These are phyloP conservation scores for Rousettus leschenaultii DNA, from an alignment of 2,113 vertebrate genomes.

Conservation along the genomic window DNA sequence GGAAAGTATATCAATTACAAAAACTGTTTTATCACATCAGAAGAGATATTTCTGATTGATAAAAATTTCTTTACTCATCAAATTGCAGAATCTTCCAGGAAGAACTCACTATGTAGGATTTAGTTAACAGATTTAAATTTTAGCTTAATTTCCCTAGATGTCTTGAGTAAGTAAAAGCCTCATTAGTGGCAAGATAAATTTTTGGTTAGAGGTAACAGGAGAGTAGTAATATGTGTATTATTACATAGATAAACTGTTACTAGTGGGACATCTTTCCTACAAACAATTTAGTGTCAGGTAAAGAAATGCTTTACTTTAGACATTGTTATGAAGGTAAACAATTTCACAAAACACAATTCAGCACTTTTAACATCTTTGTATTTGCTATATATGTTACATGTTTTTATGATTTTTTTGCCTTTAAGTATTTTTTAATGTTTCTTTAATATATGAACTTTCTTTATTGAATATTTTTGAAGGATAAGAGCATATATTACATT, in stretches of 20 bases:
- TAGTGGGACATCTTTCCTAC: neutral
- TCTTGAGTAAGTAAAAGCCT: neutral
- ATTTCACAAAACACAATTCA: neutral
- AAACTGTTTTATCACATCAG: neutral
- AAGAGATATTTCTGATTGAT: neutral
- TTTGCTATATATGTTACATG: neutral
- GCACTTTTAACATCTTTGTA: neutral
- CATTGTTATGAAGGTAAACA: neutral
- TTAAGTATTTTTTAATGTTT: neutral
- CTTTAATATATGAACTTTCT: neutral
- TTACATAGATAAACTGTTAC: neutral
- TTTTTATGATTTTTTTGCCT: neutral
- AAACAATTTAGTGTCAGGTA: neutral
- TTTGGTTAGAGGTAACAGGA: neutral
- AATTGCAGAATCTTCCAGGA: neutral
- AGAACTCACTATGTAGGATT: neutral
- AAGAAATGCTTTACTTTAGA: neutral
- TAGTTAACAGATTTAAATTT: neutral
- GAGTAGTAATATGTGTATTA: neutral
- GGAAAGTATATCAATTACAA: neutral
- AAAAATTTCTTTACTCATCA: neutral
- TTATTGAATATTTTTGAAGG: neutral
- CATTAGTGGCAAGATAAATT: neutral
- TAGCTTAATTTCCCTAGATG: neutral
- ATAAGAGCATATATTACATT: neutral